These are phyloP conservation scores for Thunnus thynnus DNA, from an alignment of 2,113 vertebrate species.

Conservation along the genomic window DNA sequence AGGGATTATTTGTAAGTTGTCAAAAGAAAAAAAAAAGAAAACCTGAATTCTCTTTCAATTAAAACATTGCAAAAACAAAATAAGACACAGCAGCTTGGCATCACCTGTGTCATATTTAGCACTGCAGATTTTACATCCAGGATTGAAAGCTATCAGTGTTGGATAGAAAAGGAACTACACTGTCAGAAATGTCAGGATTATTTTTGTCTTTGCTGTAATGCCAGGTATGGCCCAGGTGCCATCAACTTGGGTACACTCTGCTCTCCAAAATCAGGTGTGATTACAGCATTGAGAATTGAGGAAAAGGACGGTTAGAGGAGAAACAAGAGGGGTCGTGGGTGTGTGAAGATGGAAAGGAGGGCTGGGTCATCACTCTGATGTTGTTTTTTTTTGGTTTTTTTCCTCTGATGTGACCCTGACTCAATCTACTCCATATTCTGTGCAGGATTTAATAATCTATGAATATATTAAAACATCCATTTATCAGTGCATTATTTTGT, in stretches of 20 bases:
- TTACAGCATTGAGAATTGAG: conserved; percentile 55
- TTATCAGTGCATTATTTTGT: not conserved
- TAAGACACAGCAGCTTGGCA: not conserved
- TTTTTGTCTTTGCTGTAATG: conserved; percentile 75
- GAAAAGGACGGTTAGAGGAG: conserved; percentile 34
- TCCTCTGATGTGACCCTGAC: conserved; percentile 37
- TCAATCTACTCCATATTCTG: conserved; percentile 19
- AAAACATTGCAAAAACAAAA: not conserved
- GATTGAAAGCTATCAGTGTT: not conserved
- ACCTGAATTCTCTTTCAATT: not conserved
- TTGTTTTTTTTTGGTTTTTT: conserved; percentile 19
- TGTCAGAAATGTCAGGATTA: conserved; percentile 63
- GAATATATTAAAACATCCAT: conserved; percentile 11
- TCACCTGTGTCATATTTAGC: not conserved
- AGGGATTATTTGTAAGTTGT: too few species aligned
- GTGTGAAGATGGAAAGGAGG: conserved; percentile 33
- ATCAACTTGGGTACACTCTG: conserved; percentile 80
- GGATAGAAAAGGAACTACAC: conserved; percentile 28
- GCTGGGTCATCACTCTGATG: conserved; percentile 42
- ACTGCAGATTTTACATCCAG: not conserved
- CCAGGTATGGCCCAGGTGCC: conserved; percentile 78
- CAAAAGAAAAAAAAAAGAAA: not conserved
- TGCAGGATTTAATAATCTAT: conserved; percentile 4
- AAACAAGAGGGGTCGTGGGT: conserved; percentile 31
- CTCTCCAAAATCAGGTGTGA: conserved; percentile 67